These are phyloP conservation scores for Anguilla megastoma DNA, from an alignment of 2,797 vertebrate genomes.

Conservation along the genomic window DNA sequence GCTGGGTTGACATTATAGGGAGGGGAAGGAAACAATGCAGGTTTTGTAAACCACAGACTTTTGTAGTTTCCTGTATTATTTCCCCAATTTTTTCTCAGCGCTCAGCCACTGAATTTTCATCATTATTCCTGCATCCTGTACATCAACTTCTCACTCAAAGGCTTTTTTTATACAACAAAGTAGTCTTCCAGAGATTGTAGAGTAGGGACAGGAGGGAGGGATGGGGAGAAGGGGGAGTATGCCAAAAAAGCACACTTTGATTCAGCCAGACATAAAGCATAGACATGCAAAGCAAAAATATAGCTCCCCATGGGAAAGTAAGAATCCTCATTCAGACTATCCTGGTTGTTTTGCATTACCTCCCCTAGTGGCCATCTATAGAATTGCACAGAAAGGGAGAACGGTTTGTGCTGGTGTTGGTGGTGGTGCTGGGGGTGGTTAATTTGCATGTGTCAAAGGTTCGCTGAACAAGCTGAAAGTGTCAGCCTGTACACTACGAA, in stretches of 20 bases:
- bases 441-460: slow-evolving; percentile 6
- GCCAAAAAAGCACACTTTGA: neutral
- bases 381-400: neutral
- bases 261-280: neutral
- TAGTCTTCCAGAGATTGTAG: neutral
- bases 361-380: neutral
- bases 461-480: slow-evolving; percentile 11
- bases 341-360: neutral
- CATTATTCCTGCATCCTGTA: neutral
- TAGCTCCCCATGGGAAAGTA: neutral
- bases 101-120: neutral
- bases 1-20: neutral
- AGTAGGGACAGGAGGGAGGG: neutral
- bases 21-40: neutral
- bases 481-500: neutral
- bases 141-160: neutral
- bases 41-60: neutral
- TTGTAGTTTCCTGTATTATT: neutral
- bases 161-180: neutral
- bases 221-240: neutral
- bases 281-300: neutral
- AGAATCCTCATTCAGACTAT: neutral
- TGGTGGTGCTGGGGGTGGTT: neutral
- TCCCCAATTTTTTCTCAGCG: neutral
- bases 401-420: neutral